Evolutionary conservation across 2,113 vertebrate genomes (phyloP), one percentile per base, ranked within the genome.

Genomic region (Brachirus orientalis): DNA sequence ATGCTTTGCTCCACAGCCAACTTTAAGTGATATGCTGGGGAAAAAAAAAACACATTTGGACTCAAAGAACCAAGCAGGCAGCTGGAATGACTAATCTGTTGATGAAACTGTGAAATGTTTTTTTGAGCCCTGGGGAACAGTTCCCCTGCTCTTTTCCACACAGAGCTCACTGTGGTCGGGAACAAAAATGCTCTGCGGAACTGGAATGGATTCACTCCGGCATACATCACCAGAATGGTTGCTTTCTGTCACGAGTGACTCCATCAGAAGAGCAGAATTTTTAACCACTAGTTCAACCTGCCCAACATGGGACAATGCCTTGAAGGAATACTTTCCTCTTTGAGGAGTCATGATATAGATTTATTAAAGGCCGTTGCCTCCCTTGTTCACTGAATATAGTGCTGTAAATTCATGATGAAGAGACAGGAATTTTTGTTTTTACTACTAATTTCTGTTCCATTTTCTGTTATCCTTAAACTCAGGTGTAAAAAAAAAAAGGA

Each of bases 381-480:
- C 51, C 48, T 13, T 53, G 36, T 51, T 37, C 37, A 1, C 10
- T 17, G 41, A 36, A 0, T 45, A 19, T 8, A n/a, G 50, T 76
- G 44, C 64, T 67, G 18, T 37, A 28, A 35, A 40, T 63, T 69
- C 45, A 40, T 62, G 48, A 67, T 17, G 10, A 61, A 41, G 45
- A 69, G 7, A 17, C 72, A 20, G 53, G n/a, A n/a, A 35, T 59
- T 69, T 20, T 44, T 67, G 38, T 18, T 58, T 60, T 44, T 51
- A 67, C 60, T 65, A 66, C 47, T 50, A 20, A 63, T 65, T 81
- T 78, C 45, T 71, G 60, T 86, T 86, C 63, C 68, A n/a, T n/a
- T n/a, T 83, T 22, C 37, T 83, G n/a, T n/a, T n/a, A 79, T 82
- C 45, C 72, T 80, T 75, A 83, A 90, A 83, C 92, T 93, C 92